Conservation (phyloP, 2,888 invertebrate genomes). For the Morpho deidamia region DNA sequence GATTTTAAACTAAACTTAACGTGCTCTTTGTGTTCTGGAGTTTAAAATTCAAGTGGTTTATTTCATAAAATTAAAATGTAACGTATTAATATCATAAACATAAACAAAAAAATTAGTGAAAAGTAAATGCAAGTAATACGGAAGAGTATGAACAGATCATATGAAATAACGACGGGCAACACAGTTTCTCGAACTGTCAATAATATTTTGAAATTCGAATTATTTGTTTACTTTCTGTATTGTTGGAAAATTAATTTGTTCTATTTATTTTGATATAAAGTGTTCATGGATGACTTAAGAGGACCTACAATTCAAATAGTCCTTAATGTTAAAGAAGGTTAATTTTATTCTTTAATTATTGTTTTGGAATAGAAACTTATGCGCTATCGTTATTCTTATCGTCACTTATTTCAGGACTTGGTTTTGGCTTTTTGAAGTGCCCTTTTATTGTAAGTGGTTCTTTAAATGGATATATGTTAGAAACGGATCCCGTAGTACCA, state of each 20-base stretch:
- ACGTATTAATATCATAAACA: too few species aligned
- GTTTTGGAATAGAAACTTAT: not conserved
- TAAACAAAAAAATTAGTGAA: too few species aligned
- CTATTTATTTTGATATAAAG: conserved; percentile 30
- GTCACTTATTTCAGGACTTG: conserved; percentile 59
- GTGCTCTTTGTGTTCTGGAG: too few species aligned
- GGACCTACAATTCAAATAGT: conserved; percentile 82
- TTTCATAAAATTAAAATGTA: too few species aligned
- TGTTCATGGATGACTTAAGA: conserved; percentile 80
- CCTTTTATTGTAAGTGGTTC: conserved; percentile 80
- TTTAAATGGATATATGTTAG: conserved; percentile 81
- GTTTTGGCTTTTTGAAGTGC: conserved; percentile 75
- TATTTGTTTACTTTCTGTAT: conserved; percentile 48
- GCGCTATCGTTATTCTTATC: not conserved
- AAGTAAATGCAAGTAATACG: too few species aligned
- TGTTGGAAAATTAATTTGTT: conserved; percentile 35
- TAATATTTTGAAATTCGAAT: conserved; percentile 26
- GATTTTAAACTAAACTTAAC: too few species aligned
- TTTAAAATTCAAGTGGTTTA: too few species aligned
- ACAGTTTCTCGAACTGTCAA: conserved; percentile 1
- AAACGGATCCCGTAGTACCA: conserved; percentile 81
- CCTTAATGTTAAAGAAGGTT: conserved; percentile 82
- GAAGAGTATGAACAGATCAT: too few species aligned
- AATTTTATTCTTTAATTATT: conserved; percentile 3
- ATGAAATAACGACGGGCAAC: not conserved